These are phyloP conservation scores for Anagrus nilaparvatae DNA, from an alignment of 1,140 invertebrate species.

Conservation along the genomic window DNA sequence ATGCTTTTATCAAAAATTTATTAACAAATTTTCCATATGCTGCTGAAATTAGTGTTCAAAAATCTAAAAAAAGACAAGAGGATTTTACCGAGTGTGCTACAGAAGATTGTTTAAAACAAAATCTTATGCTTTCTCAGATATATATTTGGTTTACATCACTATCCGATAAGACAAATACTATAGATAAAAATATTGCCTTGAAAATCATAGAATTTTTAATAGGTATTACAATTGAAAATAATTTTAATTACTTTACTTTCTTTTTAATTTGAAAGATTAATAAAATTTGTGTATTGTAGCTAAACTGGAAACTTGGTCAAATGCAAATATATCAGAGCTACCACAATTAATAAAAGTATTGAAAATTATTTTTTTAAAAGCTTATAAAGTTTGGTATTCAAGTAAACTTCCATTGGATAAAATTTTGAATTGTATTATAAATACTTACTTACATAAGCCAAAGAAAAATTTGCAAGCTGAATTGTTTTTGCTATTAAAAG, in stretches of 20 bases:
- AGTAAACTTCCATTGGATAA: slow-evolving; percentile 23
- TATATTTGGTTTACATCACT: slow-evolving; percentile 32
- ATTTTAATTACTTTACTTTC: slow-evolving; percentile 4
- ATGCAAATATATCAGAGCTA: slow-evolving; percentile 17
- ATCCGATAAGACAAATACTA: slow-evolving; percentile 13
- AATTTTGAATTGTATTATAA: slow-evolving; percentile 21
- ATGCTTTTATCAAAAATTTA: slow-evolving; percentile 41
- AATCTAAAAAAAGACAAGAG: slow-evolving; percentile 22
- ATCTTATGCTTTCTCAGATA: slow-evolving; percentile 32
- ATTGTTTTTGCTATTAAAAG: slow-evolving; percentile 33
- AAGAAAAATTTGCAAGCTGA: slow-evolving; percentile 26
- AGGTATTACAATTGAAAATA: slow-evolving; percentile 16
- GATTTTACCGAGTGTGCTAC: slow-evolving; percentile 20
- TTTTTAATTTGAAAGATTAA: slow-evolving; percentile 5
- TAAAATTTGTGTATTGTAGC: slow-evolving; percentile 20
- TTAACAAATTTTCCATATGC: slow-evolving; percentile 46
- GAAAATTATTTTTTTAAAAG: slow-evolving; percentile 34
- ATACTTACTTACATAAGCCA: slow-evolving; percentile 20
- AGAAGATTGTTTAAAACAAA: slow-evolving; percentile 25
- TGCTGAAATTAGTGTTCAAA: slow-evolving; percentile 16
- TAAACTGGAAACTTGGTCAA: slow-evolving; percentile 25
- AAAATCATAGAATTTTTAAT: slow-evolving; percentile 22
- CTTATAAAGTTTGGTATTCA: slow-evolving; percentile 29
- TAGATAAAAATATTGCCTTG: slow-evolving; percentile 20
- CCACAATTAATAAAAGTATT: slow-evolving; percentile 31